Conservation (phyloP, 1,140 invertebrate genomes). For the Ceratosolen fusciceps region DNA sequence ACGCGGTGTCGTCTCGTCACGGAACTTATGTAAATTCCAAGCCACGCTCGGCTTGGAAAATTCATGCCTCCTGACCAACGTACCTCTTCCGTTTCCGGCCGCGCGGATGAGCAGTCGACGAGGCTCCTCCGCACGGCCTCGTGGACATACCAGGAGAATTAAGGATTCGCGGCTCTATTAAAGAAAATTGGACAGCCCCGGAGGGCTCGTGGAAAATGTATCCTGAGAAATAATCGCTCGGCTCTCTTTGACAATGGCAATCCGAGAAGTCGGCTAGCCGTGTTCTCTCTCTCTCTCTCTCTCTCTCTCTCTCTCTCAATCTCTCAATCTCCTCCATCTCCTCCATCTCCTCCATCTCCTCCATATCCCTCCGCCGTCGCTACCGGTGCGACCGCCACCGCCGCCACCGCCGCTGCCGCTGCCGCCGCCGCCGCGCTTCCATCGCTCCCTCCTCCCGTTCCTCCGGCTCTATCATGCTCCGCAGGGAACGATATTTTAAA, state of each 20-base stretch:
- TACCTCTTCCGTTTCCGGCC: conserved; percentile 57
- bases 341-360: too few species aligned
- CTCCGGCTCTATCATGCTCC: not conserved
- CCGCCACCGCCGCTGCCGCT: too few species aligned
- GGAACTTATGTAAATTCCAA: conserved; percentile 68
- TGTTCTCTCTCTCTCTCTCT: not conserved
- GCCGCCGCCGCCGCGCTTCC: too few species aligned
- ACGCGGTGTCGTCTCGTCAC: conserved; percentile 51
- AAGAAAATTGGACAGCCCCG: not conserved
- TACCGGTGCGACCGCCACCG: too few species aligned
- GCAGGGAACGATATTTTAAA: conserved; percentile 30
- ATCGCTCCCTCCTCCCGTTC: too few species aligned
- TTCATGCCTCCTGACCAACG: conserved; percentile 62
- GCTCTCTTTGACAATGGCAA: conserved; percentile 18
- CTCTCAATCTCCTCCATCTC: too few species aligned
- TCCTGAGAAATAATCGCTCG: conserved; percentile 25
- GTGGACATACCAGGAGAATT: not conserved
- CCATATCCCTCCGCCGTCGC: too few species aligned
- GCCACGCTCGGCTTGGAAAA: conserved; percentile 64
- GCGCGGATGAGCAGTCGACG: not conserved
- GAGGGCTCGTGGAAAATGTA: not conserved
- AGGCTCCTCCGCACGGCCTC: not conserved
- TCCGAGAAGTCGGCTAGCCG: not conserved
- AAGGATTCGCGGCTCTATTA: not conserved
- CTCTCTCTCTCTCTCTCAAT: not conserved